phyloP scores from a whole-genome alignment of 2,113 vertebrate species.

The Cyprinodon variegatus region DNA sequence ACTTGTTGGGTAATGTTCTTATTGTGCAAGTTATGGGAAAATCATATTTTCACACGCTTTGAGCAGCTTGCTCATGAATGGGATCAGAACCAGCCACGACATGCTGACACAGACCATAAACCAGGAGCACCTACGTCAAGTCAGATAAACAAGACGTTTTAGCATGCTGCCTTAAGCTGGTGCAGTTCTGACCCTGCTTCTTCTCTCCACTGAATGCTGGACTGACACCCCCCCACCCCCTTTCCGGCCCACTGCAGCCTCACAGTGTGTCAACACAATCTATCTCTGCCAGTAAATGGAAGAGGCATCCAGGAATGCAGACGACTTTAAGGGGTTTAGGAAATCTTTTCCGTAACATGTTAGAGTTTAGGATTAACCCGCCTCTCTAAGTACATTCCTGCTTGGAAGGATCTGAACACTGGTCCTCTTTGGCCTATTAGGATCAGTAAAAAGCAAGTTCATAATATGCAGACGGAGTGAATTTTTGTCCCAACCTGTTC shows the following conservation, averaged over 20 bases:
- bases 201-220: not conserved
- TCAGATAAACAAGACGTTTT: too few species aligned
- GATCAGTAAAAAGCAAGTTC: not conserved
- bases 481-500: not conserved
- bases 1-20: not conserved
- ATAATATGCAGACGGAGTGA: not conserved
- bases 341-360: not conserved
- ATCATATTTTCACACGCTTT: conserved; percentile 14
- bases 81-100: conserved; percentile 16
- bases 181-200: not conserved
- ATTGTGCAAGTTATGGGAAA: conserved; percentile 3
- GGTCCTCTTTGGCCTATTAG: not conserved
- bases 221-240: too few species aligned
- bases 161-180: too few species aligned
- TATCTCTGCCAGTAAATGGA: not conserved
- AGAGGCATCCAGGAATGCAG: not conserved
- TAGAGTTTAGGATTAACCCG: not conserved
- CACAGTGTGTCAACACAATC: not conserved
- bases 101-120: not conserved
- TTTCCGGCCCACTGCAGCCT: not conserved
- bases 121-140: not conserved
- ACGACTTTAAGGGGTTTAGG: too few species aligned
- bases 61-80: conserved; percentile 15
- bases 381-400: not conserved
- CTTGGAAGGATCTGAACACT: not conserved